Evolutionary conservation across 2,888 invertebrate genomes (phyloP), one percentile per base, ranked within the genome.

Genomic region (Cistogaster globosa): DNA sequence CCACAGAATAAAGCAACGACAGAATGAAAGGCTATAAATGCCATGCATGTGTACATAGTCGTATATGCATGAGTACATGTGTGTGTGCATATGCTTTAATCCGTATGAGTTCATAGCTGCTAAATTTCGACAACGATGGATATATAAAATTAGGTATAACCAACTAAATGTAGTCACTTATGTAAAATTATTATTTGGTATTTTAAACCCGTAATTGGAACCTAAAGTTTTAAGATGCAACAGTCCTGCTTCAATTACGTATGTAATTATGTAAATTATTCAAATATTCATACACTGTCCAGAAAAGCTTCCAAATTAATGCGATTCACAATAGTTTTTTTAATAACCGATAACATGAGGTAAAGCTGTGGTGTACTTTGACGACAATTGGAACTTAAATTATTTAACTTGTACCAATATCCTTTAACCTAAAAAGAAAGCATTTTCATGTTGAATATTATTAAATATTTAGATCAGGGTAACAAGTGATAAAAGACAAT

Each of bases 401-500:
- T 95, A 0, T 95, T 92, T 5, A 96, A 89, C 86, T 94, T 94
- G 86, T 95, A 94, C 95, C 95, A 96, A 81, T 94, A 91, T 83
- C 94, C 93, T 84, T 93, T 94, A 0, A 94, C 88, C 92, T 94
- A 87, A 16, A 14, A 48, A 48, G 0, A 48, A 4, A 16, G 1
- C n/a, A 48, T 32, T 5, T 5, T 32, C 6, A 32, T 32, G 32
- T 32, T 32, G 6, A 32, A 42, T 7, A 42, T 42, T 14, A 14
- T 1, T 42, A 42, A 2, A 42, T 42, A 42, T 12, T 26, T 42
- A 42, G 42, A 14, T 42, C 11, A 14, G 11, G 42, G 42, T 42
- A 7, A 42, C 14, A 42, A 12, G 6, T 48, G 4, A 6, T 48
- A 4, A 2, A 1, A 14, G 1, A n/a, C 6, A 48, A 6, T 48